These are phyloP conservation scores for Sebastes matsubarae DNA, from an alignment of 2,797 vertebrate genomes.

Conservation along the genomic window DNA sequence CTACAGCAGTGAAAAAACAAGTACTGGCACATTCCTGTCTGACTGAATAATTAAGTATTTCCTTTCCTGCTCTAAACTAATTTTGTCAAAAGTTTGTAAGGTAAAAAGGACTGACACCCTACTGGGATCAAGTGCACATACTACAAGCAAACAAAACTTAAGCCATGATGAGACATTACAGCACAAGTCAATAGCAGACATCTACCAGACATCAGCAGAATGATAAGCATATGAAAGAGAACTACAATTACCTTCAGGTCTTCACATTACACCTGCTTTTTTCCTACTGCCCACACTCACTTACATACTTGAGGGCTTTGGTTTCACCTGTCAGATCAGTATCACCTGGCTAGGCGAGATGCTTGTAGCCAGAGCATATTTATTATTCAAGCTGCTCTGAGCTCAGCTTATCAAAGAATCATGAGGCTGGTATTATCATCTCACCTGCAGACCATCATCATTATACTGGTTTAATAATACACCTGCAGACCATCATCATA, in stretches of 20 bases:
- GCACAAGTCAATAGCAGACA: background rate
- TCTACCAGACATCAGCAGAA: background rate
- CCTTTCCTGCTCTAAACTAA: background rate
- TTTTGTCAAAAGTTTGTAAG: background rate
- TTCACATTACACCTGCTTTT: constrained; percentile 11
- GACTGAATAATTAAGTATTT: background rate
- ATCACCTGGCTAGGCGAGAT: constrained; percentile 54
- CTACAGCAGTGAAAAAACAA: background rate
- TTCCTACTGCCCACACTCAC: background rate
- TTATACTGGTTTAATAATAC: background rate
- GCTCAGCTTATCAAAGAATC: constrained; percentile 68
- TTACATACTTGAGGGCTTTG: constrained; percentile 17
- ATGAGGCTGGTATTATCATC: constrained; percentile 64
- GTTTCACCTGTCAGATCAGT: constrained; percentile 76
- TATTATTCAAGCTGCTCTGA: constrained; percentile 77
- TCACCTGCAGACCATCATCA: constrained; percentile 20
- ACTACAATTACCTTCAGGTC: background rate
- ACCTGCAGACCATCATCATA: background rate
- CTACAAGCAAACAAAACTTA: background rate
- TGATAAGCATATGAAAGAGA: background rate
- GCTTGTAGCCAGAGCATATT: constrained; percentile 54
- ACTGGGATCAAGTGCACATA: background rate
- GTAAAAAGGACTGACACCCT: background rate
- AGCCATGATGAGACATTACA: background rate
- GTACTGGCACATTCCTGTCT: background rate